A percentile compares a stretch with the other conserved stretches of the same genome.
Conservation (phyloP, 1,140 invertebrate species). For the Sarcophaga peregrina region DNA sequence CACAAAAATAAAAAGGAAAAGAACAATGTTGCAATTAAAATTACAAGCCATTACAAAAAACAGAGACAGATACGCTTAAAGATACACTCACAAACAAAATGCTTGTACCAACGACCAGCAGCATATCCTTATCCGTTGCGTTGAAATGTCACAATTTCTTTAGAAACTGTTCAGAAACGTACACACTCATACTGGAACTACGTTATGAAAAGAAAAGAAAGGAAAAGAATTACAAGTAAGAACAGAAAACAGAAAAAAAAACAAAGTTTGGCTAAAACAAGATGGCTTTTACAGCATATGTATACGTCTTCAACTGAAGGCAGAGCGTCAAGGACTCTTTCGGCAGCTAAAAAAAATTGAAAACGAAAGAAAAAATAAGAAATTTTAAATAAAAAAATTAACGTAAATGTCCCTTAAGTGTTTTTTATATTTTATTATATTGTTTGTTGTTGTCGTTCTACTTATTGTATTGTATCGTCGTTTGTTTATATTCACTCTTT, state of each 20-base stretch:
- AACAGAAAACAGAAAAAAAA: not conserved
- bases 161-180: not conserved
- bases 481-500: not conserved
- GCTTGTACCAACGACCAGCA: too few species aligned
- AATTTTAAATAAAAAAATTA: not conserved
- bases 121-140: too few species aligned
- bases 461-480: not conserved
- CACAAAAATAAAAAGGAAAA: constrained; percentile 12
- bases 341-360: not conserved
- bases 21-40: constrained; percentile 41
- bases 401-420: constrained; percentile 17
- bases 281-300: not conserved
- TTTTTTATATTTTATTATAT: constrained; percentile 34
- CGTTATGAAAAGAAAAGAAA: not conserved
- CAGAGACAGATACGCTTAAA: not conserved
- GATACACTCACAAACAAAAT: not conserved
- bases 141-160: too few species aligned
- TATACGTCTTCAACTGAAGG: not conserved
- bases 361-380: too few species aligned
- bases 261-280: not conserved
- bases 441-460: not conserved
- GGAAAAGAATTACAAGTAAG: too few species aligned
- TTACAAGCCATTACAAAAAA: constrained; percentile 25
- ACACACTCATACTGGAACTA: not conserved
- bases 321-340: constrained; percentile 9